A percentile compares a stretch with the other conserved stretches of the same genome.
Evolutionary conservation across 2,113 vertebrate species (phyloP).

Genomic region (Alethe castanea): DNA sequence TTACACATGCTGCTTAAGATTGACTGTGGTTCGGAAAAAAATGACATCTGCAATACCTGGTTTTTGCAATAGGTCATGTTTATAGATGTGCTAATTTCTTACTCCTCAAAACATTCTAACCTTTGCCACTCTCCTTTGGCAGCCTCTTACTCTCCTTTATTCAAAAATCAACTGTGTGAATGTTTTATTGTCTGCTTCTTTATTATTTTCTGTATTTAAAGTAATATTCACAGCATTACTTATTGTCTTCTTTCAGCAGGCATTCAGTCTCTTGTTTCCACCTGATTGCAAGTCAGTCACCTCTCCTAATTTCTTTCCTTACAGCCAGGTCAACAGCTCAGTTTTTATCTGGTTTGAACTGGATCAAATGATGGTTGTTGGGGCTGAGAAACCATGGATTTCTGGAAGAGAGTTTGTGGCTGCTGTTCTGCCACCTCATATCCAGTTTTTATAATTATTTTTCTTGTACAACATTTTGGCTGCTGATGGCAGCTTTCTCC

Average conservation of each 20-base stretch:
- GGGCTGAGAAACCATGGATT: not conserved
- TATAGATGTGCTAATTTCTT: slow-evolving; percentile 16
- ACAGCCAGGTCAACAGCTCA: not conserved
- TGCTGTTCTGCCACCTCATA: not conserved
- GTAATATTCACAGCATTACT: not conserved
- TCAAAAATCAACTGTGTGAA: not conserved
- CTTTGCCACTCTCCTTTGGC: not conserved
- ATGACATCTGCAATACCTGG: not conserved
- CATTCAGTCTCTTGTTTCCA: not conserved
- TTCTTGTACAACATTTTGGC: not conserved
- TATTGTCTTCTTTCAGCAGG: not conserved
- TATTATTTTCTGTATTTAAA: not conserved
- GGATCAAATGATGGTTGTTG: not conserved
- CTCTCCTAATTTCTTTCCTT: not conserved
- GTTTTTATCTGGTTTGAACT: not conserved
- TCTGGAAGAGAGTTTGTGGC: not conserved
- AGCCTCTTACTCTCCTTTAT: not conserved
- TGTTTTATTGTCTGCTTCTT: not conserved
- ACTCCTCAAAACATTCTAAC: not conserved
- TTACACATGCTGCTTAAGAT: not conserved
- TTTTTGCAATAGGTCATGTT: not conserved
- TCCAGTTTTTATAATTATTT: not conserved
- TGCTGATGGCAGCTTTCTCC: not conserved
- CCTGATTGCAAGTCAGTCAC: not conserved
- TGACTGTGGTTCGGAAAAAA: not conserved